Percentiles rank a stretch among this genome's conserved stretches.
These are phyloP conservation scores for Rotaria sp. DNA, from an alignment of 2,888 invertebrate species.

Conservation along the genomic window DNA sequence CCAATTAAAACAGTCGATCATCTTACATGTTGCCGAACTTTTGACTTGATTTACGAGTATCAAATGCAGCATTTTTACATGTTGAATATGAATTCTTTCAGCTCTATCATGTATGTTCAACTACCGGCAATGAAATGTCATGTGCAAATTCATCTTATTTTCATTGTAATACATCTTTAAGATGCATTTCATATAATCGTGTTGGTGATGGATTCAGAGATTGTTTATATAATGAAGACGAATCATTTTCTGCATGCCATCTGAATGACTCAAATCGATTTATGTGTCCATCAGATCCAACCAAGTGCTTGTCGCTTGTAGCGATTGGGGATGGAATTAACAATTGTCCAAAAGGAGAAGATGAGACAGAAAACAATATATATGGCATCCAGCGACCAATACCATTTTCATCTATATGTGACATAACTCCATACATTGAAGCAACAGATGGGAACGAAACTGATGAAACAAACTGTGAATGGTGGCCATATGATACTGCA, in stretches of 20 bases:
- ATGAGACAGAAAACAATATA: neutral
- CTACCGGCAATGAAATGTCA: neutral
- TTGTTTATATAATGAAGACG: slow-evolving; percentile 7
- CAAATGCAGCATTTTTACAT: neutral
- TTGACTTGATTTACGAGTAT: neutral
- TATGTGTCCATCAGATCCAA: neutral
- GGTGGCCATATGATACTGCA: neutral
- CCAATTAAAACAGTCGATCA: neutral
- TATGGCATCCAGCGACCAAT: neutral
- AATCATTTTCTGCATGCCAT: neutral
- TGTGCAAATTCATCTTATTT: neutral
- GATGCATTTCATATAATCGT: neutral
- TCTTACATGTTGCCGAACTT: neutral
- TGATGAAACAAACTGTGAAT: neutral
- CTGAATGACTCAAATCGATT: neutral
- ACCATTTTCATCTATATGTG: neutral
- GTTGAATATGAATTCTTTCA: neutral
- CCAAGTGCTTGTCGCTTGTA: neutral
- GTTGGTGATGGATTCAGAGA: neutral
- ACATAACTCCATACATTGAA: neutral
- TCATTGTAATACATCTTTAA: neutral
- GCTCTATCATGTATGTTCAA: neutral
- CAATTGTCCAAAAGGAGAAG: neutral
- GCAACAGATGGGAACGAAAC: neutral
- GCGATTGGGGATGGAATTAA: neutral